Base-by-base conservation (phyloP, 2,888 invertebrate genomes). In the Hypsopygia costalis region DNA sequence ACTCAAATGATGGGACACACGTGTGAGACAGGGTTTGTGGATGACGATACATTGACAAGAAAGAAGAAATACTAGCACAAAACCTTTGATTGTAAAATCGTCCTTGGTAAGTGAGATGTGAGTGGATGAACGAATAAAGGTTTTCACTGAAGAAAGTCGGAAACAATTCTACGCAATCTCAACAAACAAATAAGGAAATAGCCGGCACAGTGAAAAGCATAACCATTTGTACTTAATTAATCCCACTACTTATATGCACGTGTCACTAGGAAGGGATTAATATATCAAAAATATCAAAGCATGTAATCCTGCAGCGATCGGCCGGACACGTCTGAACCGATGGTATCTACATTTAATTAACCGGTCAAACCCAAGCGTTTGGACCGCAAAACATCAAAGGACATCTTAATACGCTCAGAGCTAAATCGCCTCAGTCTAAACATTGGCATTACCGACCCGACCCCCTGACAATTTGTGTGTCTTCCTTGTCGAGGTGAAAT, bases 301-400 rank as follows among this genome's bases (percentile, higher is more conserved):
- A 53, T 52, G 45, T 60, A 71, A 71, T 63, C 67, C 69, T 49
- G 53, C 58, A 60, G 60, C 67, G 70, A 77, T 74, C 69, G 55
- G 50, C 58, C 54, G 62, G 68, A 64, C 70, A 65, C 62, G 62
- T 66, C 65, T 58, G 58, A 52, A 57, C 25, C 53, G 74, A 70
- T 72, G 71, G 58, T 62, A 72, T 74, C 70, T 72, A 67, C 75
- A 72, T 79, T 77, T 81, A 78, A 81, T 81, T 80, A 80, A 74
- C 74, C 67, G 79, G 77, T 72, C 81, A 76, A 70, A 74, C 69
- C 70, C 69, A 64, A 62, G 68, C 63, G 68, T 61, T 68, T 58
- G 67, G 64, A 71, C 76, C 73, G 69, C 80, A 76, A 67, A 79
- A 83, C 82, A 81, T 86, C 86, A 87, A 87, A 87, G 83, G 75